A percentile compares a stretch with the other conserved stretches of the same genome.
Conservation (phyloP, 2,888 invertebrate species). For the Trachelus troglodyta region DNA sequence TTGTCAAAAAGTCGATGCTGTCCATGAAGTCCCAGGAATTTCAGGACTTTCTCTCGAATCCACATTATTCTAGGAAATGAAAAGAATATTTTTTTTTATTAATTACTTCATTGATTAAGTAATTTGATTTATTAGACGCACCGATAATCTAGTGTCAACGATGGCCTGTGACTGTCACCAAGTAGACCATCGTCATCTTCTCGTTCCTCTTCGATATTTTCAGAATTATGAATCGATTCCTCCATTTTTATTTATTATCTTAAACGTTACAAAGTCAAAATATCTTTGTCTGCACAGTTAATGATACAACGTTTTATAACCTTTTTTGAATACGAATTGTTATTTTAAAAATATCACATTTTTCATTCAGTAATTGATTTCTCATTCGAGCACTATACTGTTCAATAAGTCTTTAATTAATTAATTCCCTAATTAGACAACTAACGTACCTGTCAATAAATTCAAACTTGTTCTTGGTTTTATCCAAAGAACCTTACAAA, state of each 20-base stretch:
- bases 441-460: background rate
- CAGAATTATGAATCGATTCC: background rate
- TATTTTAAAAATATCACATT: background rate
- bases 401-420: background rate
- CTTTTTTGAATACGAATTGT: background rate
- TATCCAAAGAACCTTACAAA: background rate
- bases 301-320: background rate
- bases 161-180: slow-evolving; percentile 7
- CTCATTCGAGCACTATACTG: background rate
- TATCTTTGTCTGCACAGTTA: background rate
- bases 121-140: slow-evolving; percentile 23
- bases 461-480: background rate
- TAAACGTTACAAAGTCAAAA: background rate
- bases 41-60: slow-evolving; percentile 75
- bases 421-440: background rate
- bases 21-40: slow-evolving; percentile 68
- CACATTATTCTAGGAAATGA: slow-evolving; percentile 75
- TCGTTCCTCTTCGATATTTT: background rate
- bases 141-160: slow-evolving; percentile 35
- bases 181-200: background rate
- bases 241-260: slow-evolving; percentile 2
- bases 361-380: background rate
- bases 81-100: slow-evolving; percentile 15
- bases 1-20: slow-evolving; percentile 51
- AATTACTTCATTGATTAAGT: slow-evolving; percentile 22